A percentile compares a stretch with the other conserved stretches of the same genome.
These are phyloP conservation scores for Crotalus viridis DNA, from an alignment of 2,113 vertebrate species.

Conservation along the genomic window DNA sequence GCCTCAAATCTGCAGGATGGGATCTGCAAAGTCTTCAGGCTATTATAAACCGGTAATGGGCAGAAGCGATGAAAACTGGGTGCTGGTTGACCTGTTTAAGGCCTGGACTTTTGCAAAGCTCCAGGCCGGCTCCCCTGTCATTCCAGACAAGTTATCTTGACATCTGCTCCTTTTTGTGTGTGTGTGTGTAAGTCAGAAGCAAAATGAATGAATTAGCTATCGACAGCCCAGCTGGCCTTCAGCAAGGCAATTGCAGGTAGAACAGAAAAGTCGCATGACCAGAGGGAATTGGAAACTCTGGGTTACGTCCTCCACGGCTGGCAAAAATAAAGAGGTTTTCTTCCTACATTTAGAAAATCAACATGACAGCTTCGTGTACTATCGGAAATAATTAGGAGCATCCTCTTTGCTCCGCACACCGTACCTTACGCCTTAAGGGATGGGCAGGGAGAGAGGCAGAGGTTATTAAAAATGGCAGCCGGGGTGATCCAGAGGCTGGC, in stretches of 20 bases:
- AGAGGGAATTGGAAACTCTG: conserved; percentile 70
- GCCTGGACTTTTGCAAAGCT: conserved; percentile 11
- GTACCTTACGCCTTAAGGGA: conserved; percentile 64
- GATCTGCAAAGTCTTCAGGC: not conserved
- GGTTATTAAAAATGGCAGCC: conserved; percentile 19
- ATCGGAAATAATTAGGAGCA: conserved; percentile 71
- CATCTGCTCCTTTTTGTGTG: conserved; percentile 54
- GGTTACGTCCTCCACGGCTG: conserved; percentile 69
- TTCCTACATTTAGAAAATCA: conserved; percentile 71
- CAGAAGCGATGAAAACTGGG: not conserved
- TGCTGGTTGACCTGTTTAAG: conserved; percentile 54
- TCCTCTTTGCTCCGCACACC: conserved; percentile 45
- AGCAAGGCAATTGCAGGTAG: conserved; percentile 72
- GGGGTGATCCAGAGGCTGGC: not conserved
- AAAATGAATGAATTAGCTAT: conserved; percentile 73
- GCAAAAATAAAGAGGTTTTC: conserved; percentile 73
- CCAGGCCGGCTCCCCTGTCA: conserved; percentile 60
- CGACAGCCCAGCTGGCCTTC: conserved; percentile 70
- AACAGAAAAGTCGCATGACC: conserved; percentile 75
- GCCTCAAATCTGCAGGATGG: not conserved
- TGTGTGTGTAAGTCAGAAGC: conserved; percentile 59
- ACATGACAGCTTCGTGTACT: conserved; percentile 75
- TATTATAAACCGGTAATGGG: not conserved
- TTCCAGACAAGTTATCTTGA: conserved; percentile 67
- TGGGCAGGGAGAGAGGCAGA: conserved; percentile 39